Evolutionary conservation across 2,888 invertebrate genomes (phyloP), one percentile per base, ranked within the genome.

Genomic region (Heliconius erato): DNA sequence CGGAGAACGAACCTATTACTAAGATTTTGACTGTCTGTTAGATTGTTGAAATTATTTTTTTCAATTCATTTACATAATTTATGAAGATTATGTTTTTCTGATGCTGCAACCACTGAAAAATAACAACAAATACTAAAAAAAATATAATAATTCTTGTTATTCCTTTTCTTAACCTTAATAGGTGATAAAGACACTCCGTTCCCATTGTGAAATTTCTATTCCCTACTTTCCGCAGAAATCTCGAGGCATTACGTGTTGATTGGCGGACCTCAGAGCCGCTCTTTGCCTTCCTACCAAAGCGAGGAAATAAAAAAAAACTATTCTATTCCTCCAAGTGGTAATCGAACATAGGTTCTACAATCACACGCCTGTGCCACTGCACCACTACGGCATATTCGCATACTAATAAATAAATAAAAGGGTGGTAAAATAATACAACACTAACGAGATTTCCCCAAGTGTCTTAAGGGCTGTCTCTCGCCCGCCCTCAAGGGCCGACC

Each of bases 401-500:
- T 65, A 28, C 16, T 40, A 65, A 77, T 77, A 78, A 78, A 63
- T 28, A 81, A 44, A 16, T 14, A 71, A 65, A 69, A 81, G 76
- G 59, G 81, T 77, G 63, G 81, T 77, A 77, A 71, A 81, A 77
- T 81, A 69, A 81, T 77, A 77, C 69, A 81, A 54, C 69, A 81
- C 81, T 81, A 81, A 81, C 77, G 77, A 81, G 81, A 77, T 77
- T 76, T 28, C 68, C 68, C 71, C 69, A 63, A 81, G 81, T 76
- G 81, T 71, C 80, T 77, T 19, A 77, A 81, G 80, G 69, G 74
- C 63, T 68, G 80, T 80, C 80, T 80, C 67, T 80, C 67, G 69
- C 69, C 80, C 77, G 74, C 80, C 72, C 65, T 80, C 77, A 44
- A 80, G 80, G 65, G 79, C 54, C 81, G 84, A 84, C 84, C 84